A percentile compares a stretch with the other conserved stretches of the same genome.
Conservation (phyloP, 1,140 invertebrate genomes). For the Drosophila orena region DNA sequence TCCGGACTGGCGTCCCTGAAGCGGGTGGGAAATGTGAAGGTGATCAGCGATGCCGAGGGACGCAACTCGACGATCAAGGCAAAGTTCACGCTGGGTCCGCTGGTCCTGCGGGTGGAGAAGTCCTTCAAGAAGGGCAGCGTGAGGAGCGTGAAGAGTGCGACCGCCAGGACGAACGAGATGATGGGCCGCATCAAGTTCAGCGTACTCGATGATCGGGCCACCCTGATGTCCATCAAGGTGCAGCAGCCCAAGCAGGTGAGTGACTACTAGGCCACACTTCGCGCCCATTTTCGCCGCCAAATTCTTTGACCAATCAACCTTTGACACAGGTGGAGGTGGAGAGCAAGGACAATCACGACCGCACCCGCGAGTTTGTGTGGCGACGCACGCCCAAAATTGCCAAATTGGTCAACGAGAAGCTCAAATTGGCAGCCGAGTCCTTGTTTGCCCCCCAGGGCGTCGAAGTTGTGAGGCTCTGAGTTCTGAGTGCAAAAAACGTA, state of each 20-base stretch:
- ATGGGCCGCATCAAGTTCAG: slow-evolving; percentile 91
- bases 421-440: slow-evolving; percentile 90
- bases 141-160: slow-evolving; percentile 92
- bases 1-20: slow-evolving; percentile 91
- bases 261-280: not conserved
- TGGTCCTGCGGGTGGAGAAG: slow-evolving; percentile 92
- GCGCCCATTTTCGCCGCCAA: not conserved
- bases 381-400: slow-evolving; percentile 92
- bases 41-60: slow-evolving; percentile 90
- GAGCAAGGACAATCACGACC: slow-evolving; percentile 91
- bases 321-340: slow-evolving; percentile 90
- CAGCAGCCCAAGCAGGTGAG: slow-evolving; percentile 93
- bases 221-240: slow-evolving; percentile 92
- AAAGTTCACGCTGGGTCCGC: slow-evolving; percentile 91
- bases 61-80: slow-evolving; percentile 91
- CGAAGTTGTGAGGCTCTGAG: slow-evolving; percentile 74
- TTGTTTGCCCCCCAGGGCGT: slow-evolving; percentile 87
- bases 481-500: slow-evolving; percentile 31
- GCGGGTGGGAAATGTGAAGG: slow-evolving; percentile 91
- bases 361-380: slow-evolving; percentile 93
- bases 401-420: slow-evolving; percentile 92
- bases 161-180: slow-evolving; percentile 94
- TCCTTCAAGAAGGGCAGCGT: slow-evolving; percentile 90
- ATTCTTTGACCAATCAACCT: slow-evolving; percentile 62
- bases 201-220: slow-evolving; percentile 91